Percentiles rank a stretch among this genome's conserved stretches.
Evolutionary conservation across 2,797 vertebrate species (phyloP).

Genomic region (Selene dorsalis): DNA sequence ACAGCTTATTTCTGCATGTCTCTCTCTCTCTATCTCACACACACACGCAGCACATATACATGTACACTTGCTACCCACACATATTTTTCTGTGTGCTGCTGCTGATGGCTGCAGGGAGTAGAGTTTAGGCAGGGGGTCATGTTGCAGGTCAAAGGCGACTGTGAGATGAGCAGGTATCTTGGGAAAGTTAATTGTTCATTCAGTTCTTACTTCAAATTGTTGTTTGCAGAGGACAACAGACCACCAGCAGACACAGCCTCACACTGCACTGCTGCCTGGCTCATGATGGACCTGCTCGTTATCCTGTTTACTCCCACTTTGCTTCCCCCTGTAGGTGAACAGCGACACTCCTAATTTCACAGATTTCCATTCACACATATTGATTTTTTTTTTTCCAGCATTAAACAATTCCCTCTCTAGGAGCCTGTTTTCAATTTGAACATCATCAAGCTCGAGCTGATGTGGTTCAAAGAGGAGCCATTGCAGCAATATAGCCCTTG

Average conservation of each 20-base stretch:
- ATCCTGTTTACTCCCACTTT: slow-evolving; percentile 26
- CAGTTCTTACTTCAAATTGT: slow-evolving; percentile 48
- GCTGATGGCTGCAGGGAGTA: slow-evolving; percentile 49
- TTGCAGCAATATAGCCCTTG: slow-evolving; percentile 22
- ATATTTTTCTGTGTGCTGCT: slow-evolving; percentile 49
- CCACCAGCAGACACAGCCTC: neutral
- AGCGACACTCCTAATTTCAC: slow-evolving; percentile 18
- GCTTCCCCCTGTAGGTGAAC: slow-evolving; percentile 6
- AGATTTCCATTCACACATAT: slow-evolving; percentile 20
- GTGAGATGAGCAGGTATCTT: slow-evolving; percentile 47
- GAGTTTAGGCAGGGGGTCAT: slow-evolving; percentile 50
- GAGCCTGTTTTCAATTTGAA: slow-evolving; percentile 44
- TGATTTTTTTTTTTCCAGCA: slow-evolving; percentile 44
- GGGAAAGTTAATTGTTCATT: slow-evolving; percentile 51
- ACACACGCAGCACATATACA: slow-evolving; percentile 25
- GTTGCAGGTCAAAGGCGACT: slow-evolving; percentile 60
- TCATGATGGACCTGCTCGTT: slow-evolving; percentile 6
- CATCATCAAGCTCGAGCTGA: slow-evolving; percentile 37
- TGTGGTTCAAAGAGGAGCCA: slow-evolving; percentile 39
- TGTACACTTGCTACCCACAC: slow-evolving; percentile 50
- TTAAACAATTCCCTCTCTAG: slow-evolving; percentile 38
- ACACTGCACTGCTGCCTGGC: slow-evolving; percentile 23
- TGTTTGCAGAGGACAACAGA: slow-evolving; percentile 44
- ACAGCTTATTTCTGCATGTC: slow-evolving; percentile 53
- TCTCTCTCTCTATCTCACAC: slow-evolving; percentile 20